Base-by-base conservation (phyloP, 2,113 vertebrate species). In the Girardinichthys multiradiatus region DNA sequence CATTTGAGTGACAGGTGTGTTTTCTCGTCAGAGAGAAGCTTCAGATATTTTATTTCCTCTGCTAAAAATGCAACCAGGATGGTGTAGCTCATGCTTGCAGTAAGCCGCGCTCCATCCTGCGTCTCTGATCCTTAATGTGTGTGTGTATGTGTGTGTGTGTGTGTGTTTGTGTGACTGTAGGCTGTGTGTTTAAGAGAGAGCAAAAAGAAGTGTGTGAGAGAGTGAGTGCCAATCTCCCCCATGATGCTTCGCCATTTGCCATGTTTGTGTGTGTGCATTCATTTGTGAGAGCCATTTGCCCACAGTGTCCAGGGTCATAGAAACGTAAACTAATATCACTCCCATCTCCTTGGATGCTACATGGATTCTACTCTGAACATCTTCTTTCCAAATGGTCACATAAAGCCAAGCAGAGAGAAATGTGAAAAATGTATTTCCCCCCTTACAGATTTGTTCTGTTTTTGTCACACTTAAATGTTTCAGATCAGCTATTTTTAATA, bases 231-330 rank as follows among this genome's bases (percentile, higher is more conserved):
- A 91, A 90, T 90, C 88, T 88, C 86, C 90, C 91, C 92, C 92
- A 89, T 90, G 92, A 92, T 93, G 92, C 81, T 89, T 84, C 86
- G 85, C 92, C 90, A 93, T 93, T 90, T 93, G 92, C 75, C 80
- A 73, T 87, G 76, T 82, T 77, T 80, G 30, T 84, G 69, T 76
- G 51, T 64, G 76, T 72, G 57, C 48, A 57, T 79, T 64, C 51
- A 60, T 87, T 81, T 80, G 76, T 72, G 74, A 85, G 75, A 70
- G 70, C 63, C 31, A 29, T 82, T 74, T 78, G 81, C 77, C 84
- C 61, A 79, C 67, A 78, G 85, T 64, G 76, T 79, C 30, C 58
- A 27, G 81, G 86, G 85, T 92, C 86, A 78, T 5, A 57, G 65
- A 85, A 82, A 85, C 28, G 15, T 83, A 83, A 90, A 81, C 76